Conservation (phyloP, 2,888 invertebrate species). For the Merodon equestris region DNA sequence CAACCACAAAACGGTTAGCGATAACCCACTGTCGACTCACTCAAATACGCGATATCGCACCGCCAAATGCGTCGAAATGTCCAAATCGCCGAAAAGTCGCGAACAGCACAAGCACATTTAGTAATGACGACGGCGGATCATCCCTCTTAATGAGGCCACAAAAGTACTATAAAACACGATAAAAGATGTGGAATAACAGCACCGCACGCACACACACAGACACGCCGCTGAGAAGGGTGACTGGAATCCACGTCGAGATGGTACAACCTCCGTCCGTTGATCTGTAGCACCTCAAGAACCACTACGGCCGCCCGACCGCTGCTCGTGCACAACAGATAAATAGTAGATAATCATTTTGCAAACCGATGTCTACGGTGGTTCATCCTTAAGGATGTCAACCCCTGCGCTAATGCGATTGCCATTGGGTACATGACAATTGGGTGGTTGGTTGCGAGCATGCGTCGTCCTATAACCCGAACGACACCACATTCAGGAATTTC, state of each 20-base stretch:
- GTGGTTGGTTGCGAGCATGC: slow-evolving; percentile 43
- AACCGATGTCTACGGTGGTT: slow-evolving; percentile 56
- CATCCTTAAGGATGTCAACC: slow-evolving; percentile 69
- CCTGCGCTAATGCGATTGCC: slow-evolving; percentile 61
- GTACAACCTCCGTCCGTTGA: slow-evolving; percentile 62
- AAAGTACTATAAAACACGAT: background rate
- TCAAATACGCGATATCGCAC: background rate
- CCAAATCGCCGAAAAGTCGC: slow-evolving; percentile 8
- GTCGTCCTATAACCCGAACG: slow-evolving; percentile 40
- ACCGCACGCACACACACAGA: slow-evolving; percentile 4
- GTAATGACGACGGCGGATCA: slow-evolving; percentile 42
- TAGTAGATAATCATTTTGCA: slow-evolving; percentile 63
- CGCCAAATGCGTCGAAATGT: background rate
- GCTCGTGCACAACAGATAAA: slow-evolving; percentile 47
- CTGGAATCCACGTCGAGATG: slow-evolving; percentile 39
- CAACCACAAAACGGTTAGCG: slow-evolving; percentile 68
- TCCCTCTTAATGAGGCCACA: slow-evolving; percentile 60
- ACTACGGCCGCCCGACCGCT: slow-evolving; percentile 11
- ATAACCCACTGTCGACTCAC: slow-evolving; percentile 53
- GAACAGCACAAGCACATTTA: slow-evolving; percentile 32
- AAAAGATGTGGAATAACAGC: background rate
- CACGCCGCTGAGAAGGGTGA: no score
- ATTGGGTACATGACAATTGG: slow-evolving; percentile 54
- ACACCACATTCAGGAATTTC: slow-evolving; percentile 41
- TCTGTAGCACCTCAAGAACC: slow-evolving; percentile 52